Base-by-base conservation (phyloP, 2,888 invertebrate genomes). In the Nemoura dubitans region DNA sequence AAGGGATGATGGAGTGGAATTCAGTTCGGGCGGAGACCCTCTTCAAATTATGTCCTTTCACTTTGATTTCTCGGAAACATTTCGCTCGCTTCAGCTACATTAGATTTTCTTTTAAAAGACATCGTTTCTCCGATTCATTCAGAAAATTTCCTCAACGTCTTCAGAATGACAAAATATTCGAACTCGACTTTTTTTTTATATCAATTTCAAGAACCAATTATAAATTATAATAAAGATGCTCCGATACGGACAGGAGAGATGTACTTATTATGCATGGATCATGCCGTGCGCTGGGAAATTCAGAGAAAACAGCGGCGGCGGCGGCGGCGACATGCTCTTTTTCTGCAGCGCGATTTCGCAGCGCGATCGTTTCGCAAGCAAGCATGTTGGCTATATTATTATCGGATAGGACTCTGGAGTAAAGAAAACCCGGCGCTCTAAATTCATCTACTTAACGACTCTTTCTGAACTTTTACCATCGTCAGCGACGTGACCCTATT, bases 391-490 rank as follows among this genome's bases (percentile, higher is more conserved):
- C 59, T 59, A 59, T 59, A 59, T 76, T 59, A 76, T 84, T 76
- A 59, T 59, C 27, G 76, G 59, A 59, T 76, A 76, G 27, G 84
- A 84, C 84, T 76, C 84, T 29, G 76, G 84, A 59, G 84, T 27
- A 84, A 76, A 84, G 84, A 84, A 84, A 76, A 84, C 29, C 59
- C 59, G 59, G 43, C 43, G 84, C 76, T 76, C 59, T 59, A 84
- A 84, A 84, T 59, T 84, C 59, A 84, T 84, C 84, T 84, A 28
- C 84, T 59, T 59, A 59, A 84, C 43, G 76, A 84, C 84, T 59
- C 59, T 84, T 84, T 84, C 59, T 76, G 28, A 84, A 84, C 84
- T 84, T 76, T 76, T 59, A 26, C 84, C 84, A 84, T 84, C 84
- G 59, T 76, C 84, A 59, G 59, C 28, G 84, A 84, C 84, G 59